phyloP scores from a whole-genome alignment of 2,888 invertebrate genomes.

The Sinopyrophorus schimmeli region DNA sequence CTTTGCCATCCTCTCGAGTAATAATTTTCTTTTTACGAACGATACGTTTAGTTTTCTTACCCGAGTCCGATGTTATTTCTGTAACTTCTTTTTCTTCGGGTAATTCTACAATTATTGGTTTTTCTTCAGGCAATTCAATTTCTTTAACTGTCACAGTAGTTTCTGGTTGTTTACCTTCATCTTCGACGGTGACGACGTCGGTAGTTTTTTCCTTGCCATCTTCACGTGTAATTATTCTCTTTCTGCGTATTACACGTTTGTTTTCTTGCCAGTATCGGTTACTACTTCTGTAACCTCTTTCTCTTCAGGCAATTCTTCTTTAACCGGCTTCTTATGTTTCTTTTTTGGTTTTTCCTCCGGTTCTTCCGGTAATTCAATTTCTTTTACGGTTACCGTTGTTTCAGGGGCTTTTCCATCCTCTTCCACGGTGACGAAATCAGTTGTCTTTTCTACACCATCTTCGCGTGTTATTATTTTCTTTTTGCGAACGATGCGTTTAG shows the following conservation, averaged over 20 bases:
- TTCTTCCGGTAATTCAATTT: constrained; percentile 42
- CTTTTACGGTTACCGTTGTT: constrained; percentile 44
- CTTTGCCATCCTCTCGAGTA: constrained; percentile 44
- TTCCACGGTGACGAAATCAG: constrained; percentile 55
- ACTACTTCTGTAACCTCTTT: constrained; percentile 41
- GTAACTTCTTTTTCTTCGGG: constrained; percentile 37
- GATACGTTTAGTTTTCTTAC: constrained; percentile 50
- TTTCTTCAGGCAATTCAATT: constrained; percentile 32
- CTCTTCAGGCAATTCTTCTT: constrained; percentile 40
- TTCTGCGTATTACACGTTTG: constrained; percentile 50
- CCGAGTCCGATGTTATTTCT: constrained; percentile 39
- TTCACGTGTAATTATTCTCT: constrained; percentile 34
- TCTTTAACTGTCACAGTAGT: constrained; percentile 44
- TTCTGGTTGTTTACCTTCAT: constrained; percentile 46
- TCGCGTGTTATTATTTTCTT: constrained; percentile 53
- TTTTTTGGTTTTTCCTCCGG: constrained; percentile 40
- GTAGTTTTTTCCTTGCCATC: constrained; percentile 51
- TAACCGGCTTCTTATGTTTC: constrained; percentile 26
- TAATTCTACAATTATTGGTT: constrained; percentile 24
- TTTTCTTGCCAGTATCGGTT: constrained; percentile 33
- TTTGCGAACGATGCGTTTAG: constrained; percentile 49
- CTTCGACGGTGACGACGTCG: constrained; percentile 51
- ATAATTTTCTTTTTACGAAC: constrained; percentile 47
- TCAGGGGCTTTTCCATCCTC: constrained; percentile 54
- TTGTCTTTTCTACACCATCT: constrained; percentile 53